These are phyloP conservation scores for Synanthedon formicaeformis DNA, from an alignment of 2,888 invertebrate genomes.

Conservation along the genomic window DNA sequence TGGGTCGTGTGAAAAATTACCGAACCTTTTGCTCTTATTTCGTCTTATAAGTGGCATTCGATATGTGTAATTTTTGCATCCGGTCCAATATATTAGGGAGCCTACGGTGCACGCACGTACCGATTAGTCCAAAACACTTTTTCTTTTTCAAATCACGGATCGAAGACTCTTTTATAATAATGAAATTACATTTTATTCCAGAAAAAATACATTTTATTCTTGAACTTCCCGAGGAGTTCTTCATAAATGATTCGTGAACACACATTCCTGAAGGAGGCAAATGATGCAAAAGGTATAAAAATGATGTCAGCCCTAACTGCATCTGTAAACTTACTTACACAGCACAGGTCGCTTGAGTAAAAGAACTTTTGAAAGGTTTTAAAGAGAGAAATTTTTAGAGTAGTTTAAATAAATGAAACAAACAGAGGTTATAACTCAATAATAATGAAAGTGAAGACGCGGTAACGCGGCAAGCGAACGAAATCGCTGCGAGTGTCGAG, in stretches of 20 bases:
- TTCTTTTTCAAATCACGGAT: not conserved
- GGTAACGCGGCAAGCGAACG: conserved; percentile 12
- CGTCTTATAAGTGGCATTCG: conserved; percentile 55
- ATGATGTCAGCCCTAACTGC: no score
- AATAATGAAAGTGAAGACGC: conserved; percentile 46
- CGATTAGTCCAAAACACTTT: conserved; percentile 2
- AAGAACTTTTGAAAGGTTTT: no score
- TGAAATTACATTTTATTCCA: no score
- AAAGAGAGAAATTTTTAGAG: no score
- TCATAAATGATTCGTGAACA: no score
- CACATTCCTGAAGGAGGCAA: no score
- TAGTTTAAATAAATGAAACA: conserved; percentile 13
- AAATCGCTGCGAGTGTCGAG: not conserved
- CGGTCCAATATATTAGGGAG: conserved; percentile 32
- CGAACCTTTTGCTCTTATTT: conserved; percentile 60
- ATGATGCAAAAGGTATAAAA: no score
- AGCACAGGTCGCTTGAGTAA: no score
- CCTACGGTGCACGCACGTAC: conserved; percentile 7
- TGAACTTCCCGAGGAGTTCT: no score
- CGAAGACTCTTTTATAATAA: not conserved
- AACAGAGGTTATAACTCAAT: conserved; percentile 6
- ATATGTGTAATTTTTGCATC: conserved; percentile 59
- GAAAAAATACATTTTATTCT: no score
- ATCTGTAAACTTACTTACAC: no score
- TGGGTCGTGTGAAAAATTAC: conserved; percentile 69